Evolutionary conservation across 2,113 vertebrate genomes (phyloP).

Genomic region (Seriola rivoliana): DNA sequence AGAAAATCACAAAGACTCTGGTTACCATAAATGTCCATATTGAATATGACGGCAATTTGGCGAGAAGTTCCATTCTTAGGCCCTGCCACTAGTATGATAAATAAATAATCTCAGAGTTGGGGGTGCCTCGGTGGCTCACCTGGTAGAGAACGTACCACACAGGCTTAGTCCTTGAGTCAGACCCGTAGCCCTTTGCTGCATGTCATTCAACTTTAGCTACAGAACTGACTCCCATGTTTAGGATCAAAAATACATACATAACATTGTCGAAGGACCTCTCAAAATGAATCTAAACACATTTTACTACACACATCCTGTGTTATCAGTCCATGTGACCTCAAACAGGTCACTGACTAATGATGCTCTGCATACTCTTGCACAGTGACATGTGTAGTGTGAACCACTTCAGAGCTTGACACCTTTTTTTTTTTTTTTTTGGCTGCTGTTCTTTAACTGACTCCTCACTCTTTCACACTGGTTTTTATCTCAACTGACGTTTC

Average conservation of each 20-base stretch:
- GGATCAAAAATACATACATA: too few relatives aligned
- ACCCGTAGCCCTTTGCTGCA: too few relatives aligned
- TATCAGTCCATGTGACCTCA: conserved; percentile 32
- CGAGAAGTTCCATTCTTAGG: too few relatives aligned
- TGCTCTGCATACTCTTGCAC: conserved; percentile 44
- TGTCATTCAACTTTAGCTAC: neutral
- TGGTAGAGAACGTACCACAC: too few relatives aligned
- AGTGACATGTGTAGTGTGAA: conserved; percentile 55
- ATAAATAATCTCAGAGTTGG: too few relatives aligned
- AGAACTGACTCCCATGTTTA: neutral
- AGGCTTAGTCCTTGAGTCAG: too few relatives aligned
- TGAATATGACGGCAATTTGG: too few relatives aligned
- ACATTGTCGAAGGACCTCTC: neutral
- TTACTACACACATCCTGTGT: conserved; percentile 43
- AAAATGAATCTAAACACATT: neutral
- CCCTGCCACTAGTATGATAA: too few relatives aligned
- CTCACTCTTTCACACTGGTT: conserved; percentile 47
- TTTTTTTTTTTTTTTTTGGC: conserved; percentile 19
- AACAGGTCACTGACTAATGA: conserved; percentile 53
- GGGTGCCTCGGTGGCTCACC: too few relatives aligned
- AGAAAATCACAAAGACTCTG: too few relatives aligned
- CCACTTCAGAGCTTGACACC: conserved; percentile 53
- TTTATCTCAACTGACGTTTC: conserved; percentile 71
- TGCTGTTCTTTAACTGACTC: conserved; percentile 44
- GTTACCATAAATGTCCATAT: too few relatives aligned